Percentiles rank a stretch among this genome's conserved stretches.
Conservation (phyloP, 2,113 vertebrate genomes). For the Mustela lutreola region DNA sequence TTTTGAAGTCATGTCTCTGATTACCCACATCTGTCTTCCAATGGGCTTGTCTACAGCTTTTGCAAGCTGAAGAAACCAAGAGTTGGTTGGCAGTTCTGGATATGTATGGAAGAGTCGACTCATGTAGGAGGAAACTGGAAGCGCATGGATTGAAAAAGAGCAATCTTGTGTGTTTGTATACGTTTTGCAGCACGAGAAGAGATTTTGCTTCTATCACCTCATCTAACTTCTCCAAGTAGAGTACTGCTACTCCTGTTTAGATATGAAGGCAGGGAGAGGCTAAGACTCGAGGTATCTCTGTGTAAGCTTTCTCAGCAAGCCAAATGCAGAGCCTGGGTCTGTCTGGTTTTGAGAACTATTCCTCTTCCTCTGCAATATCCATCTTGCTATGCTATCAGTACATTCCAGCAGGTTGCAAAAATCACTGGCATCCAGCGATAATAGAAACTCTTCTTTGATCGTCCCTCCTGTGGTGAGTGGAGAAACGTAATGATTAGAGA, state of each 20-base stretch:
- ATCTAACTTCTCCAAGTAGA: background rate
- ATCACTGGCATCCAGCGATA: background rate
- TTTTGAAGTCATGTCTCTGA: constrained; percentile 49
- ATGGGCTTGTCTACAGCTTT: background rate
- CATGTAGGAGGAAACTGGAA: background rate
- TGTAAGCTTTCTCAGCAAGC: background rate
- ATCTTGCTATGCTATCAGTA: background rate
- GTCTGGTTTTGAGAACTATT: background rate
- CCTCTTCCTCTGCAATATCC: background rate
- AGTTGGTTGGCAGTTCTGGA: background rate
- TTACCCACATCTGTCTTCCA: constrained; percentile 42
- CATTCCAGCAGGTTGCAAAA: background rate
- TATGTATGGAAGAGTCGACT: background rate
- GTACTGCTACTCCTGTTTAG: background rate
- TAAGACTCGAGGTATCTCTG: background rate
- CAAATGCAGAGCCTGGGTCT: background rate
- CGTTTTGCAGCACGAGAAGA: background rate
- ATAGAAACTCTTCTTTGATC: constrained; percentile 17
- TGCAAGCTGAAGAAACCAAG: background rate
- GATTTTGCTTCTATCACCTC: background rate
- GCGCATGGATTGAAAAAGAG: background rate
- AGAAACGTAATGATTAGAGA: background rate
- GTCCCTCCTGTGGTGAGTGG: background rate
- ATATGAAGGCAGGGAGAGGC: background rate
- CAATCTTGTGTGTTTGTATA: background rate